Conservation (phyloP, 2,888 invertebrate genomes). For the Lordiphosa andalusiaca region DNA sequence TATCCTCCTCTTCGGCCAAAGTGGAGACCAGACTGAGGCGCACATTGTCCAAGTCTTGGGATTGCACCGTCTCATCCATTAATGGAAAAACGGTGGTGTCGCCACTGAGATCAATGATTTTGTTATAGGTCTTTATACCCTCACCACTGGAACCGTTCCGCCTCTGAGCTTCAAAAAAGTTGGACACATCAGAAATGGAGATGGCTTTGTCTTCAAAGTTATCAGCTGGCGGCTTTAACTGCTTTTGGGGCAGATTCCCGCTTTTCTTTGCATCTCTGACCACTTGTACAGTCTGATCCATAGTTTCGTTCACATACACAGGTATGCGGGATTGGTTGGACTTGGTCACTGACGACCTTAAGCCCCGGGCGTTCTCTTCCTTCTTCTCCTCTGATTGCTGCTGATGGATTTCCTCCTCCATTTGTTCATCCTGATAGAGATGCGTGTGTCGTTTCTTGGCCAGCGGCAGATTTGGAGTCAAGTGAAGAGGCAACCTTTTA, state of each 20-base stretch:
- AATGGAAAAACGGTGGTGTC: constrained; percentile 45
- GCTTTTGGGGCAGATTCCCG: constrained; percentile 11
- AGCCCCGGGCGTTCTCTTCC: background rate
- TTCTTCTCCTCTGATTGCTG: constrained; percentile 2
- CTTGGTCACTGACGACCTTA: background rate
- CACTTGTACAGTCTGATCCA: constrained; percentile 39
- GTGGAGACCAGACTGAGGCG: constrained; percentile 63
- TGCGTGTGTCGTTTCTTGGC: constrained; percentile 61
- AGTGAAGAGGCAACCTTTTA: constrained; percentile 45
- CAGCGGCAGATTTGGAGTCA: constrained; percentile 63
- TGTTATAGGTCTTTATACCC: constrained; percentile 16
- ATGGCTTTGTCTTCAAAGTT: constrained; percentile 60
- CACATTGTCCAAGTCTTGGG: constrained; percentile 46
- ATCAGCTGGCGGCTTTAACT: background rate
- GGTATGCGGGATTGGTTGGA: constrained; percentile 33
- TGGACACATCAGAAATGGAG: constrained; percentile 68
- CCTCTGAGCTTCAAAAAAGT: constrained; percentile 43
- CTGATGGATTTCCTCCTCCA: constrained; percentile 15
- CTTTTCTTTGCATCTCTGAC: constrained; percentile 19
- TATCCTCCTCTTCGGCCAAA: constrained; percentile 46
- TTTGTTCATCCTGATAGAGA: constrained; percentile 24
- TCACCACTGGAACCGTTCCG: background rate
- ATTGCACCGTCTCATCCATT: constrained; percentile 2
- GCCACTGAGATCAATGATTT: constrained; percentile 43
- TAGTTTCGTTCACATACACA: too few species aligned